phyloP scores from a whole-genome alignment of 2,113 vertebrate genomes.

The Theropithecus gelada region DNA sequence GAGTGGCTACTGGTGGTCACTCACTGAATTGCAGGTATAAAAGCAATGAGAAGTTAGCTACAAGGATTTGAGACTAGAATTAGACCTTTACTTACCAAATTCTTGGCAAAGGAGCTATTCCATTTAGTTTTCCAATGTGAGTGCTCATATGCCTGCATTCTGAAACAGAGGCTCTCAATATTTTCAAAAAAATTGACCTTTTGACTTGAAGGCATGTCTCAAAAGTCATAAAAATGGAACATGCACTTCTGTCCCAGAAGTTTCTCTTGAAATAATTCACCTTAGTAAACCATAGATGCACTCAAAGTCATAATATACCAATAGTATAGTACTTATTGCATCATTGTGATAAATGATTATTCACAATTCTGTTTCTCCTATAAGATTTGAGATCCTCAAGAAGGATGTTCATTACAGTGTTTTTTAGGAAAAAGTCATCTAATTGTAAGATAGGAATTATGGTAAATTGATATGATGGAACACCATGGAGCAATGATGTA shows the following conservation, averaged over 20 bases:
- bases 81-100: neutral
- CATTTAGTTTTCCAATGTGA: neutral
- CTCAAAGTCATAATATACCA: neutral
- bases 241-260: neutral
- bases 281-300: neutral
- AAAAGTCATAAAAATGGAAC: neutral
- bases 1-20: neutral
- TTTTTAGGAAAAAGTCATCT: neutral
- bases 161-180: neutral
- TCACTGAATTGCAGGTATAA: slow-evolving; percentile 21
- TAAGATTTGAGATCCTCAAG: neutral
- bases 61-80: neutral
- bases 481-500: neutral
- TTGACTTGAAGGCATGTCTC: neutral
- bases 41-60: neutral
- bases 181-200: neutral
- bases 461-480: neutral
- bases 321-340: neutral
- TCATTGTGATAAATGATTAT: neutral
- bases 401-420: neutral
- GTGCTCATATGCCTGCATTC: neutral
- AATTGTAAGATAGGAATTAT: neutral
- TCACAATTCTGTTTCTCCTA: neutral
- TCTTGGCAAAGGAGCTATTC: neutral
- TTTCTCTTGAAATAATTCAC: slow-evolving; percentile 22